Conservation (phyloP, 2,113 vertebrate genomes). For the Mus pahari region DNA sequence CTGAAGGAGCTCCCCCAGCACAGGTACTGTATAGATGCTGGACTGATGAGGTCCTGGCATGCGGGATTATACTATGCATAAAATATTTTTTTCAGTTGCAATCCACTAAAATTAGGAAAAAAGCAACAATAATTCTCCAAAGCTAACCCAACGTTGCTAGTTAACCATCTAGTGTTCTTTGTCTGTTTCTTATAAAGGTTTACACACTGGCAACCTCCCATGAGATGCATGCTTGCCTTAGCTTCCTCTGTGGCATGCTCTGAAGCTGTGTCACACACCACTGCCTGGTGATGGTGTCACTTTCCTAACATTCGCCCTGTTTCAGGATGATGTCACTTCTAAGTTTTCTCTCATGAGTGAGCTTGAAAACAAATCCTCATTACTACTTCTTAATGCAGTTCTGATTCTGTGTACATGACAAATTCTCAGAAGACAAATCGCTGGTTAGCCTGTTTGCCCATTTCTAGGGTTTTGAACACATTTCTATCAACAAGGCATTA, state of each 20-base stretch:
- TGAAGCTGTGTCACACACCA: neutral
- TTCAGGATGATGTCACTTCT: slow-evolving; percentile 17
- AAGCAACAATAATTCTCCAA: neutral
- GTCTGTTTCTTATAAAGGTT: neutral
- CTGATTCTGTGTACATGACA: neutral
- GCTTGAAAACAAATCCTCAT: neutral
- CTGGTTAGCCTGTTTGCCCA: neutral
- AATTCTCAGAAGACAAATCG: slow-evolving; percentile 16
- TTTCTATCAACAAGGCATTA: neutral
- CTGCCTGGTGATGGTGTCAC: neutral
- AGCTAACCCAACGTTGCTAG: slow-evolving; percentile 8
- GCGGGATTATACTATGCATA: neutral
- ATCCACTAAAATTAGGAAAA: neutral
- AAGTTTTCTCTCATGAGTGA: neutral
- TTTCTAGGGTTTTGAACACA: neutral
- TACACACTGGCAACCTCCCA: neutral
- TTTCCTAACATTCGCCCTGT: neutral
- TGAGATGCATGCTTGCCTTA: neutral
- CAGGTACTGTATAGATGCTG: neutral
- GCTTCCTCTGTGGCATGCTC: neutral
- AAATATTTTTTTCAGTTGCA: neutral
- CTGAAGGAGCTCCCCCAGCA: neutral
- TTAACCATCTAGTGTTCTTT: slow-evolving; percentile 2
- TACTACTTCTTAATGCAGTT: neutral
- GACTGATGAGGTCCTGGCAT: neutral